Evolutionary conservation across 2,797 vertebrate genomes (phyloP).

Genomic region (Saxicola maurus): DNA sequence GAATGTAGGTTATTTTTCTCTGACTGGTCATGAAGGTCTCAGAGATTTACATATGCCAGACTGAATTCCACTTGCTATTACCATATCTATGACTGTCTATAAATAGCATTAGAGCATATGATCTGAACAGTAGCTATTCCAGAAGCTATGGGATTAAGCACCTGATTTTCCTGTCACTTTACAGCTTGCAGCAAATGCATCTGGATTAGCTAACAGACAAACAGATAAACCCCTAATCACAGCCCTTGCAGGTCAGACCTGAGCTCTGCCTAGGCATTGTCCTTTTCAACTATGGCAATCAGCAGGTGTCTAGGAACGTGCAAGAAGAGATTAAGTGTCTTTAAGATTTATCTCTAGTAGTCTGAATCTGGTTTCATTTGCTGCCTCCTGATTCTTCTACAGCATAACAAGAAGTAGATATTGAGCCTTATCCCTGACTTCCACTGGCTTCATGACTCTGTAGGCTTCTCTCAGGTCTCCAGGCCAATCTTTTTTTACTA

Average conservation of each 20-base stretch:
- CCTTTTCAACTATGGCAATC: background rate
- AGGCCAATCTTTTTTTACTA: background rate
- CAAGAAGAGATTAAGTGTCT: background rate
- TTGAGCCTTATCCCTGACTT: background rate
- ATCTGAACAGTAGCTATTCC: background rate
- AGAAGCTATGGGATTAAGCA: background rate
- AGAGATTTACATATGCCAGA: background rate
- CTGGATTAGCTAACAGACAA: background rate
- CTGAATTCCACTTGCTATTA: background rate
- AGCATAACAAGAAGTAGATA: background rate
- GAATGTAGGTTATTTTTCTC: background rate
- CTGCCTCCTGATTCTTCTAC: background rate
- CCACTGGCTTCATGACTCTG: background rate
- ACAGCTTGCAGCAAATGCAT: background rate
- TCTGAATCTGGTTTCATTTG: background rate
- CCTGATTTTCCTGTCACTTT: background rate
- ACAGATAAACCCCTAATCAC: background rate
- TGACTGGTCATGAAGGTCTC: background rate
- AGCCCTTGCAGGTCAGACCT: background rate
- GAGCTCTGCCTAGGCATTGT: background rate
- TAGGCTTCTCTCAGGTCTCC: background rate
- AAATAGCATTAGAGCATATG: background rate
- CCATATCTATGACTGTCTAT: accelerated
- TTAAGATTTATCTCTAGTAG: background rate
- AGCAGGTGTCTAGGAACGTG: background rate